Conservation (phyloP, 2,113 vertebrate species). For the Forbesichthys papilliferus region DNA sequence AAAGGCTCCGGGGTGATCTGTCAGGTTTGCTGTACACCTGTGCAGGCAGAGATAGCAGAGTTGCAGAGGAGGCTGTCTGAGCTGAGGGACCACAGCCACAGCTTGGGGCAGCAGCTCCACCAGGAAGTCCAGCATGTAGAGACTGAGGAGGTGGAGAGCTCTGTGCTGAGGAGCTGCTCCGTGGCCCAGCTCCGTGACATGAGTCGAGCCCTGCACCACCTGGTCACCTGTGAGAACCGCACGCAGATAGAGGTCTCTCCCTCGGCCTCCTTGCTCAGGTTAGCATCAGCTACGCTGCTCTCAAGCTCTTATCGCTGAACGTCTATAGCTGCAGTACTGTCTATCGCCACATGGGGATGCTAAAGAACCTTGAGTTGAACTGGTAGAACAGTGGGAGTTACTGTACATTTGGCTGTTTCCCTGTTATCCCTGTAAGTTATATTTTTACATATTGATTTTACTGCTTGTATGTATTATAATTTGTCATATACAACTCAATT, state of each 20-base stretch:
- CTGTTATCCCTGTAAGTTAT: slow-evolving; percentile 20
- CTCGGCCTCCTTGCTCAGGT: slow-evolving; percentile 80
- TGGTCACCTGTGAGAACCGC: slow-evolving; percentile 71
- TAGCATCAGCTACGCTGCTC: slow-evolving; percentile 1
- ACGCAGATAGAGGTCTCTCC: slow-evolving; percentile 70
- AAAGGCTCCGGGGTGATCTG: neutral
- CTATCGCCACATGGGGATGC: slow-evolving; percentile 49
- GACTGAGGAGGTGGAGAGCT: slow-evolving; percentile 74
- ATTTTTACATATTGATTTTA: slow-evolving; percentile 1
- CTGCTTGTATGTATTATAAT: neutral
- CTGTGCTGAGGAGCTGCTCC: slow-evolving; percentile 69
- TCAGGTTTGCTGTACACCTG: neutral
- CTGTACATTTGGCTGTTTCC: slow-evolving; percentile 6
- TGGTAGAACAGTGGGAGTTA: neutral
- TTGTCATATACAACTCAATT: neutral
- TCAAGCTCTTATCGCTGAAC: neutral
- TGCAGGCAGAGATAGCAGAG: slow-evolving; percentile 82
- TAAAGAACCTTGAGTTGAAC: slow-evolving; percentile 31
- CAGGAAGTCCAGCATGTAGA: slow-evolving; percentile 72
- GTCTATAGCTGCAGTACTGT: slow-evolving; percentile 36
- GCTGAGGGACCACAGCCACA: slow-evolving; percentile 75
- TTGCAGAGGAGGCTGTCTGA: slow-evolving; percentile 76
- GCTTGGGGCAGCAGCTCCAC: slow-evolving; percentile 78
- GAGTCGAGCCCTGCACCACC: slow-evolving; percentile 76
- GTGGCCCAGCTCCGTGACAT: slow-evolving; percentile 78